A percentile compares a stretch with the other conserved stretches of the same genome.
Conservation (phyloP, 2,113 vertebrate genomes). For the Zapus hudsonius region DNA sequence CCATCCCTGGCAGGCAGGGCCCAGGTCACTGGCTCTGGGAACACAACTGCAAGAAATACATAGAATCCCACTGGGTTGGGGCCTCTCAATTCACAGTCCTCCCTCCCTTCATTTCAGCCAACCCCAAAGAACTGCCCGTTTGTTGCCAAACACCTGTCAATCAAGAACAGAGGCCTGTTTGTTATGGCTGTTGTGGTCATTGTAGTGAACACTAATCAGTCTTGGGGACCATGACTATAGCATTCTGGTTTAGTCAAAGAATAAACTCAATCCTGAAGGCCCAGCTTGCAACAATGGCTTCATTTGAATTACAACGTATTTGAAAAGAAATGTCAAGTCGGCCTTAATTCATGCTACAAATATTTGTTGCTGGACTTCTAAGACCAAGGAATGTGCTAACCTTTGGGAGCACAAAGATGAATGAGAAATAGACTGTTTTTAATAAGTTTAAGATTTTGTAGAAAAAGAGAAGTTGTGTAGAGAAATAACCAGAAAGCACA, state of each 20-base stretch:
- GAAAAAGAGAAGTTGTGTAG: constrained; percentile 9
- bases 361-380: constrained; percentile 51
- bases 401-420: constrained; percentile 20
- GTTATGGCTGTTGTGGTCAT: constrained; percentile 55
- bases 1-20: background rate
- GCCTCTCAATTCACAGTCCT: constrained; percentile 24
- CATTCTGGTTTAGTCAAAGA: constrained; percentile 66
- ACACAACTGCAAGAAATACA: constrained; percentile 16
- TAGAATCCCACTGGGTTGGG: background rate
- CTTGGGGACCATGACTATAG: constrained; percentile 47
- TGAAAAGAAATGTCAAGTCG: constrained; percentile 66
- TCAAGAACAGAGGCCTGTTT: constrained; percentile 72
- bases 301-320: constrained; percentile 69
- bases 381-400: constrained; percentile 45
- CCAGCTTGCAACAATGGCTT: constrained; percentile 59
- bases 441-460: constrained; percentile 39
- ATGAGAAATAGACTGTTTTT: constrained; percentile 44
- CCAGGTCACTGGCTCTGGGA: constrained; percentile 18
- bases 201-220: constrained; percentile 63
- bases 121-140: background rate
- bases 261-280: constrained; percentile 39
- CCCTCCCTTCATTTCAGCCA: constrained; percentile 43
- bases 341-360: constrained; percentile 62
- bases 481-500: constrained; percentile 31
- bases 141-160: constrained; percentile 67